Evolutionary conservation across 2,113 vertebrate genomes (phyloP).

Genomic region (Oryzias celebensis): DNA sequence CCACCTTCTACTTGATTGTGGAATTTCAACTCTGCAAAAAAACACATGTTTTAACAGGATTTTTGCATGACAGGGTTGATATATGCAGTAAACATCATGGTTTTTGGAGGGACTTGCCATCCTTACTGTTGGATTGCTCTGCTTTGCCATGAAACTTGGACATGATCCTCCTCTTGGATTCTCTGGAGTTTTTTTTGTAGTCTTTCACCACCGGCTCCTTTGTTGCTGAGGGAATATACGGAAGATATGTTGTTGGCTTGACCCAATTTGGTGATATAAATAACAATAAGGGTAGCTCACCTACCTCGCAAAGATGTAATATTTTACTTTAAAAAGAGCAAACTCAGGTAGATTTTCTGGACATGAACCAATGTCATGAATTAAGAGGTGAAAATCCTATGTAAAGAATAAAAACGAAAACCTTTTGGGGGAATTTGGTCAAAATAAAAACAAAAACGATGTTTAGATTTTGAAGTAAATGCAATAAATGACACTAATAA

Average conservation of each 20-base stretch:
- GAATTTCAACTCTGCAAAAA: conserved; percentile 52
- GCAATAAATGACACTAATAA: too few relatives aligned
- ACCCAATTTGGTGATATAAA: conserved; percentile 74
- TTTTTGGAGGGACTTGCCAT: conserved; percentile 47
- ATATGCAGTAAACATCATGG: background rate
- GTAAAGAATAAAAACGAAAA: conserved; percentile 37
- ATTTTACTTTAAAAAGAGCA: conserved; percentile 42
- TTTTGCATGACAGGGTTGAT: background rate
- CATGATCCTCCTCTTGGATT: conserved; percentile 63
- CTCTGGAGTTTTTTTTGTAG: conserved; percentile 63
- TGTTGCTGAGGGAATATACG: conserved; percentile 69
- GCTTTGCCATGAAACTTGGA: conserved; percentile 39
- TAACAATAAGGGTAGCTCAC: conserved; percentile 65
- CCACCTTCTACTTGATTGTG: conserved; percentile 69
- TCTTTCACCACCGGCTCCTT: conserved; percentile 54
- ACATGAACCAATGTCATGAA: conserved; percentile 1
- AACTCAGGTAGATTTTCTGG: conserved; percentile 48
- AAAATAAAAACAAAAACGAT: too few relatives aligned
- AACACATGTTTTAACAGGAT: conserved; percentile 9
- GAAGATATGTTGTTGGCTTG: conserved; percentile 69
- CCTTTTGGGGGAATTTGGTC: too few relatives aligned
- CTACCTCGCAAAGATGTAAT: conserved; percentile 23
- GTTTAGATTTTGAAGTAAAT: too few relatives aligned
- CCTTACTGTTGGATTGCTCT: conserved; percentile 22
- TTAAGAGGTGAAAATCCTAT: conserved; percentile 66